Evolutionary conservation across 2,113 vertebrate genomes (phyloP).

Genomic region (Platysternon megacephalum): DNA sequence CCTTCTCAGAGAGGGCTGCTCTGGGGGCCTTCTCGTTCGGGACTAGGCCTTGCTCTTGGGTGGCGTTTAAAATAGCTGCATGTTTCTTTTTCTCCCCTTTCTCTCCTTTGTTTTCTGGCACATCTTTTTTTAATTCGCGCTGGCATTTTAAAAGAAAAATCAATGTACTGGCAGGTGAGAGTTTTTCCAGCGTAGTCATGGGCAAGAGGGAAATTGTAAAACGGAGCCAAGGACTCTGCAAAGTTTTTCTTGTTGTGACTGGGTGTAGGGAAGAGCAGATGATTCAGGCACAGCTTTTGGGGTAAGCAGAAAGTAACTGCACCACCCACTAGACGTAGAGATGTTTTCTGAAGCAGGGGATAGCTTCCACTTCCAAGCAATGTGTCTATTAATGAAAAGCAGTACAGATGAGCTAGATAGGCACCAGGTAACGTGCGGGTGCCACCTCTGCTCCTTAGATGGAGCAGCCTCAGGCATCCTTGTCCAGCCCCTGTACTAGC

Average conservation of each 20-base stretch:
- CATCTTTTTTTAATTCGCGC: background rate
- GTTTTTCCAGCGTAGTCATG: rapidly evolving
- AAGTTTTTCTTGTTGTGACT: background rate
- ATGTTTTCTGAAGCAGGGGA: background rate
- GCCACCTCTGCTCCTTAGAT: too few relatives aligned
- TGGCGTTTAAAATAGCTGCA: rapidly evolving
- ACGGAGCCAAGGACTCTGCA: background rate
- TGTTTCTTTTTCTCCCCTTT: background rate
- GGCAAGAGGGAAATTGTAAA: background rate
- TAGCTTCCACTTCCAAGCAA: background rate
- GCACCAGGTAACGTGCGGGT: background rate
- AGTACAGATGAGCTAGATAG: background rate
- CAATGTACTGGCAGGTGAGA: background rate
- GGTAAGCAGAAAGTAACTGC: background rate
- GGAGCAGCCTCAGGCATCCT: too few relatives aligned
- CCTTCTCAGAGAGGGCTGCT: rapidly evolving
- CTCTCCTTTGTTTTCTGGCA: background rate
- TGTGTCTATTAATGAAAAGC: background rate
- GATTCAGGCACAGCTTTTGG: background rate
- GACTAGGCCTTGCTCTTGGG: background rate
- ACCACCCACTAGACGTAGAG: background rate
- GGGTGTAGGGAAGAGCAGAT: background rate
- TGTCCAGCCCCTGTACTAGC: too few relatives aligned
- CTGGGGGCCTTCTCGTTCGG: too few relatives aligned
- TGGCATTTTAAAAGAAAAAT: background rate